Base-by-base conservation (phyloP, 1,140 invertebrate species). In the Solenopsis fugax region DNA sequence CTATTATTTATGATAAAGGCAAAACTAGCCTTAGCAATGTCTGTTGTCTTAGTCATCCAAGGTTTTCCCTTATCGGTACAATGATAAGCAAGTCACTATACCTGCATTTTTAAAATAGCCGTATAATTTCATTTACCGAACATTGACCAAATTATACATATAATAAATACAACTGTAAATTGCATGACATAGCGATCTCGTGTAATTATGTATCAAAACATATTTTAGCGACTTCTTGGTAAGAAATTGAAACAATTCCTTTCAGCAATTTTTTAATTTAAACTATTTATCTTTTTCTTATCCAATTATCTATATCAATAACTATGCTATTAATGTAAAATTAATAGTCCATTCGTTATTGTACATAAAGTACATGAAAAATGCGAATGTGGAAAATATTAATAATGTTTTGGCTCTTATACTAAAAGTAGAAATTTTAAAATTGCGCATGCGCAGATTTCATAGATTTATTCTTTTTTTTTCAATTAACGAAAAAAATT, bases 51-150 rank as follows among this genome's bases (percentile, higher is more conserved):
- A 65, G 60, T 85, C 50, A 75, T 41, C 21, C 86, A 87, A 84
- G 86, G 86, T 50, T n/a, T 67, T 56, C 3, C 24, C 21, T 75
- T 87, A 87, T 87, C 86, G 13, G 7, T 34, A 18, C n/a, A 34
- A 37, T n/a, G 80, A 85, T 84, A 82, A 82, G 62, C 10, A 1
- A 56, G 37, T 60, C n/a, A 69, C 2, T 52, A 9, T 52, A 58
- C 13, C 48, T 54, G 4, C 21, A 54, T 13, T 80, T 62, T 50
- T 6, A 2, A 69, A 18, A 65, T 21, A 86, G 24, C 9, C 54
- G 1, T 18, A 29, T 18, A 5, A 45, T 45, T 41, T 41, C 18
- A n/a, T 80, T 67, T n/a, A 9, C 1, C 24, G 1, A 54, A 69
- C 56, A 69, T 52, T 24, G n/a, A 54, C 24, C 10, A 1, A 37